Conservation (phyloP, 2,888 invertebrate species). For the Koerneria pararmatus region DNA sequence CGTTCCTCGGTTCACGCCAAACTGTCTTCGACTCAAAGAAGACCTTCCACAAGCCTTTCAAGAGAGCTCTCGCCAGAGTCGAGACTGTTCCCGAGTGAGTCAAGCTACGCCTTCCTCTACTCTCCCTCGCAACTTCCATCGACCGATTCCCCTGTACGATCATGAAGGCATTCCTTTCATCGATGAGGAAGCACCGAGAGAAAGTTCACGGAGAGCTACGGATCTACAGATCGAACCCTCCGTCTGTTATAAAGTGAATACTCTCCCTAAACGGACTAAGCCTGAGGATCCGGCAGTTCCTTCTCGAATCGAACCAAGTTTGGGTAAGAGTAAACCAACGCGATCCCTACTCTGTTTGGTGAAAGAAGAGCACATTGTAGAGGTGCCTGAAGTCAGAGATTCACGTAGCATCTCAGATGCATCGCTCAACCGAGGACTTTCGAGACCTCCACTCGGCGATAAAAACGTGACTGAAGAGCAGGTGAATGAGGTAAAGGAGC, state of each 20-base stretch:
- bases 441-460: too few relatives aligned
- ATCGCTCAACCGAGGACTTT: too few relatives aligned
- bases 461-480: background rate
- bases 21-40: too few relatives aligned
- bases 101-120: conserved; percentile 24
- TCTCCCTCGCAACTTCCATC: conserved; percentile 35
- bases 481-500: background rate
- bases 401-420: background rate
- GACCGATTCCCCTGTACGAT: conserved; percentile 32
- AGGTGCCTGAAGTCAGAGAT: conserved; percentile 9
- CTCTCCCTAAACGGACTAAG: background rate
- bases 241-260: too few relatives aligned
- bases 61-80: too few relatives aligned
- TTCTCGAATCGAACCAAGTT: too few relatives aligned
- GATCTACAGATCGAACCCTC: too few relatives aligned
- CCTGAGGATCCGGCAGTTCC: background rate
- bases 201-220: background rate
- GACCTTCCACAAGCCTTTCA: too few relatives aligned
- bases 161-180: conserved; percentile 34
- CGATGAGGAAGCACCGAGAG: conserved; percentile 30
- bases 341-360: conserved; percentile 19
- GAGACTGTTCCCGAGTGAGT: too few relatives aligned
- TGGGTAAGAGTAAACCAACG: too few relatives aligned
- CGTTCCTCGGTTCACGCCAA: too few relatives aligned
- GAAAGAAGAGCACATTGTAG: conserved; percentile 22